Percentiles rank a stretch among this genome's conserved stretches.
Conservation (phyloP, 2,888 invertebrate genomes). For the Julus scanicus region DNA sequence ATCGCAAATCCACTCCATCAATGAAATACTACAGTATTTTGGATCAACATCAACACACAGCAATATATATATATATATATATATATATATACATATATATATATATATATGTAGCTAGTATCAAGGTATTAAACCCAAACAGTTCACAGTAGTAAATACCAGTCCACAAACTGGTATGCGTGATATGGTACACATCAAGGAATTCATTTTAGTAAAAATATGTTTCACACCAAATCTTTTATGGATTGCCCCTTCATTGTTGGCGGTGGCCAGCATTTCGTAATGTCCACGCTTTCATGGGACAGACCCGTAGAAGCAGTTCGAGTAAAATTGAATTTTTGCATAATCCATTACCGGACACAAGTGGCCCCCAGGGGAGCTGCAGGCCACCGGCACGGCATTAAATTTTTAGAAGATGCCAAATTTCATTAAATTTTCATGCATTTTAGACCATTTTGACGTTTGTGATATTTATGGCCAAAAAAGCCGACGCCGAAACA, state of each 20-base stretch:
- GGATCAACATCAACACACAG: too few relatives aligned
- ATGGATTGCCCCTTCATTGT: neutral
- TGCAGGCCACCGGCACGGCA: constrained; percentile 17
- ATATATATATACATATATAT: too few relatives aligned
- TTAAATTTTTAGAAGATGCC: constrained; percentile 36
- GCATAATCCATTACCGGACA: constrained; percentile 42
- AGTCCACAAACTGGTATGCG: too few relatives aligned
- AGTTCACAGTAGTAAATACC: too few relatives aligned
- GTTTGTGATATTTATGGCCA: constrained; percentile 24
- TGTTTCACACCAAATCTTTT: too few relatives aligned
- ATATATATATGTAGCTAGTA: too few relatives aligned
- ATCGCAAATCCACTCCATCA: too few relatives aligned
- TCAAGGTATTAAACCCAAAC: too few relatives aligned
- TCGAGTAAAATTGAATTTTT: constrained; percentile 25
- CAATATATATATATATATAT: too few relatives aligned
- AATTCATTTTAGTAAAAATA: too few relatives aligned
- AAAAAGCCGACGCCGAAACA: neutral
- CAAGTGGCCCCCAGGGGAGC: constrained; percentile 26
- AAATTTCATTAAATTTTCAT: constrained; percentile 42
- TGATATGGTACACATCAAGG: too few relatives aligned
- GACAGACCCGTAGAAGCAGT: neutral
- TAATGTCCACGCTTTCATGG: neutral
- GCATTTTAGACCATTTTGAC: constrained; percentile 35
- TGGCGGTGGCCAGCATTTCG: neutral
- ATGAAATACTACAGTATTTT: too few relatives aligned